Base-by-base conservation (phyloP, 2,888 invertebrate species). In the Caenorhabditis macrosperma region DNA sequence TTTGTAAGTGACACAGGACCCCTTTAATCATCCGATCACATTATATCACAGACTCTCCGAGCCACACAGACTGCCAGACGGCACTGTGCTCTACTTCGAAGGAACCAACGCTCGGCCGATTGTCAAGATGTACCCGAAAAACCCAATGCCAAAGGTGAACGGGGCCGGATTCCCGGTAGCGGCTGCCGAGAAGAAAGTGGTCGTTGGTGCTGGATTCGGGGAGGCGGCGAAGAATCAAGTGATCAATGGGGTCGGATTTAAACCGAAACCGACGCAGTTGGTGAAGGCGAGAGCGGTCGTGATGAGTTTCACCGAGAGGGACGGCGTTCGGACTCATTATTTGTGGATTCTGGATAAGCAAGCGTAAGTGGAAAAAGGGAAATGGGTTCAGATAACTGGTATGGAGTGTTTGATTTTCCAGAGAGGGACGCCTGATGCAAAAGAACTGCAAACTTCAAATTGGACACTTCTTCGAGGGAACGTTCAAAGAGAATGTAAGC, bases 391-490 rank as follows among this genome's bases (percentile, higher is more conserved):
- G n/a, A n/a, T n/a, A n/a, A n/a, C n/a, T n/a, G n/a, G n/a, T n/a
- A 3, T 52, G 15, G 15, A 28, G 9, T 12, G 6, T 20, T 17
- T 28, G 10, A 6, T 12, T 7, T 68, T 68, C 50, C 68, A 68
- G 68, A 6, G 69, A 60, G n/a, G 41, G 61, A 15, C 33, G 61
- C 1, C 52, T 38, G 5, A 38, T 38, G 38, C 12, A 38, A 3
- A 52, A 60, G 20, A n/a, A 28, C 2, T 59, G 60, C 24, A 3
- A 26, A 1, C 24, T 69, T 2, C n/a, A 24, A 33, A 44, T 20
- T 4, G 71, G 61, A 1, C 71, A 71, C 35, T 63, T 63, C 9
- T 71, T 71, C 46, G 61, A 44, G 7, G 71, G 71, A 12, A 20
- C 15, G 2, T 71, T 71, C 61, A 61, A 52, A 15, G 24, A 46